Conservation (phyloP, 2,888 invertebrate genomes). For the Cotesia congregata region DNA sequence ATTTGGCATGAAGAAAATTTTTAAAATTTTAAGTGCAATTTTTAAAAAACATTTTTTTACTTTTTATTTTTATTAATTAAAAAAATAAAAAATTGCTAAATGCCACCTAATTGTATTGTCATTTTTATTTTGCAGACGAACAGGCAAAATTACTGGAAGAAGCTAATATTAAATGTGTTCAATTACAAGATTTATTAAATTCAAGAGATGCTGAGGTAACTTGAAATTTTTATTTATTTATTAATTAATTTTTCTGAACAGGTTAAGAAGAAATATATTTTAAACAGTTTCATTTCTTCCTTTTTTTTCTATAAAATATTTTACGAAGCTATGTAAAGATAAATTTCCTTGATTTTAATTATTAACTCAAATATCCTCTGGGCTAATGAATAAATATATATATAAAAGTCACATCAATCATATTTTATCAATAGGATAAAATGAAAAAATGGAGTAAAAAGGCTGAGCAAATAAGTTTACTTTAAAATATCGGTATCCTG, state of each 20-base stretch:
- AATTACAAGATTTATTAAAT: slow-evolving; percentile 64
- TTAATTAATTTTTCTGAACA: background rate
- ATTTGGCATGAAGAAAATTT: too few relatives aligned
- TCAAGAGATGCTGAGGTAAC: slow-evolving; percentile 66
- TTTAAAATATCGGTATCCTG: background rate
- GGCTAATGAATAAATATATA: too few relatives aligned
- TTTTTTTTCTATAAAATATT: too few relatives aligned
- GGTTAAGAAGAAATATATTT: too few relatives aligned
- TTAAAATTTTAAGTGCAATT: too few relatives aligned
- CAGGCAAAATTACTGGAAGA: slow-evolving; percentile 59
- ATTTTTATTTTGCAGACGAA: slow-evolving; percentile 55
- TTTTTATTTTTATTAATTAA: background rate
- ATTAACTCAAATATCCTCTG: too few relatives aligned
- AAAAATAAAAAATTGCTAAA: background rate
- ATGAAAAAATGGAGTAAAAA: background rate
- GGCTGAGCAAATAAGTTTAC: background rate
- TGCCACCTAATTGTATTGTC: background rate
- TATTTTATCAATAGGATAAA: background rate
- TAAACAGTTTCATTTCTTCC: too few relatives aligned
- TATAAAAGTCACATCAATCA: too few relatives aligned
- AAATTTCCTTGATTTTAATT: too few relatives aligned
- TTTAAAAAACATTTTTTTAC: too few relatives aligned
- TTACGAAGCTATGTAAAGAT: too few relatives aligned
- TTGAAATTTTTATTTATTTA: background rate
- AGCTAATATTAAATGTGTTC: slow-evolving; percentile 62